Base-by-base conservation (phyloP, 1,140 invertebrate species). In the Antheraea pernyi region DNA sequence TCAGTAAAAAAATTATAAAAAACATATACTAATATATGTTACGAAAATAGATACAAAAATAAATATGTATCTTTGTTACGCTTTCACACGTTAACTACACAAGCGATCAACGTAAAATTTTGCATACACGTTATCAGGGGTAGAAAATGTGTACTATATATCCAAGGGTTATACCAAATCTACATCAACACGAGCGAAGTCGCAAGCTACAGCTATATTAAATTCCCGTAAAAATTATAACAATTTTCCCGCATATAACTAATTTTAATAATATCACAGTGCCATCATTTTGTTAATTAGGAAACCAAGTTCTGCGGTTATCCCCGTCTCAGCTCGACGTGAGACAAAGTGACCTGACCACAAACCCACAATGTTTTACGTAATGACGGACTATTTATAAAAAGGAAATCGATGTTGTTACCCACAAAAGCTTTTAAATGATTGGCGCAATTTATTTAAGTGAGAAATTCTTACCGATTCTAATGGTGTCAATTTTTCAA, bases 261-360 rank as follows among this genome's bases (percentile, higher is more conserved):
- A 36, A 59, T 22, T 59, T 59, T 37, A 67, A 36, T 58, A 36
- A 58, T 19, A 46, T 59, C 19, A n/a, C 7, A 30, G 30, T 10
- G 65, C 9, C 65, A 22, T 37, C 65, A 30, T 67, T 67, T 67
- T 59, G 53, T 67, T 67, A 67, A 67, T 67, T 67, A 67, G 65
- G 65, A 53, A 16, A 59, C 22, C 13, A 53, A 19, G 30, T 59
- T 53, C 48, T 58, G 42, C 36, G 65, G 53, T 39, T 65, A 65
- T 46, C 65, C 65, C 48, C 39, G 30, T 65, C 63, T 42, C 36
- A 18, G 18, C 37, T 59, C 22, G 16, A 59, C 22, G 7, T 16
- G 36, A 37, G 22, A 67, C 48, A 39, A 67, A 65, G 36, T 46
- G 30, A 22, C 22, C 53, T 59, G 48, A 59, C 19, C 65, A 59